Conservation (phyloP, 2,888 invertebrate genomes). For the Spisula subtruncata region DNA sequence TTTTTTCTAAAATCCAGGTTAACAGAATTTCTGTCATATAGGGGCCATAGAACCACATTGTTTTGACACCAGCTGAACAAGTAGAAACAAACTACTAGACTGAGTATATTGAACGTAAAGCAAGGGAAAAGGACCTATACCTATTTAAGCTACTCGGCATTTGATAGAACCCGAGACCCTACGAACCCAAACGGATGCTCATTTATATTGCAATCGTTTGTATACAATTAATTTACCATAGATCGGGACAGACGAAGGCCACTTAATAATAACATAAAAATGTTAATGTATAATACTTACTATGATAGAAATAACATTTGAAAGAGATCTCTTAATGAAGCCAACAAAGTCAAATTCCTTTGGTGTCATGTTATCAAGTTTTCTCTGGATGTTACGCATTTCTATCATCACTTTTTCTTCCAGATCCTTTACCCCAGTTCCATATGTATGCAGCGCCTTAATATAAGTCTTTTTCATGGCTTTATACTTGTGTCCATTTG, state of each 20-base stretch:
- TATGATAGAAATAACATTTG: slow-evolving; percentile 10
- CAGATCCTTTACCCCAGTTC: background rate
- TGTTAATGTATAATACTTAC: slow-evolving; percentile 2
- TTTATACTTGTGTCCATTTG: background rate
- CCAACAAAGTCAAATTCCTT: slow-evolving; percentile 18
- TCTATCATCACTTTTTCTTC: slow-evolving; percentile 5
- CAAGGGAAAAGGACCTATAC: too few relatives aligned
- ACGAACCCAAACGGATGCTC: background rate
- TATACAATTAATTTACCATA: too few relatives aligned
- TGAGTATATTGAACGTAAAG: too few relatives aligned
- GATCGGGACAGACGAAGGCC: background rate
- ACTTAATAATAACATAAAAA: background rate
- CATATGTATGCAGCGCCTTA: slow-evolving; percentile 5
- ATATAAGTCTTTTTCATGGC: background rate
- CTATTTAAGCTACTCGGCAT: too few relatives aligned
- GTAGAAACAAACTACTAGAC: too few relatives aligned
- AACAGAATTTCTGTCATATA: too few relatives aligned
- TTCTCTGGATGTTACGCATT: background rate
- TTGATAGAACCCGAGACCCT: too few relatives aligned
- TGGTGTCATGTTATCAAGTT: background rate
- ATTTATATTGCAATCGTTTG: background rate
- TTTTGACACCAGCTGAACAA: too few relatives aligned
- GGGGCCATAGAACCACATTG: too few relatives aligned
- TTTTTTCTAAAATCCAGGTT: too few relatives aligned
- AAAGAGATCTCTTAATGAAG: background rate